These are phyloP conservation scores for Vidua macroura DNA, from an alignment of 2,113 vertebrate species.

Conservation along the genomic window DNA sequence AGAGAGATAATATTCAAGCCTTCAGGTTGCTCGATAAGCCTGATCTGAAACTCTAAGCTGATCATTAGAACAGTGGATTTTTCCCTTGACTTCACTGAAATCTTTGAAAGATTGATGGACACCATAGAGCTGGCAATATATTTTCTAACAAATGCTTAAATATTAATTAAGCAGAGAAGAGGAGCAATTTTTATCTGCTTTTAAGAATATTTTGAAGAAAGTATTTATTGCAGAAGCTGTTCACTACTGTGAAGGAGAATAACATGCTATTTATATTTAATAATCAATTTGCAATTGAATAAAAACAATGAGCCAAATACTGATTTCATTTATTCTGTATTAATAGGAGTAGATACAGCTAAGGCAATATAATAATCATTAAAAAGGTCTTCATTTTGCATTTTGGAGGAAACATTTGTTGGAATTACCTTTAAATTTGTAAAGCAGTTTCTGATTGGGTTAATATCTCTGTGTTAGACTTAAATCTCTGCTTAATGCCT, in stretches of 20 bases:
- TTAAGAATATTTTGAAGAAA: not conserved
- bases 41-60: not conserved
- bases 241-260: not conserved
- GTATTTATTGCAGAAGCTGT: not conserved
- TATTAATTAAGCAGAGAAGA: not conserved
- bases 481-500: conserved; percentile 14
- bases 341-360: not conserved
- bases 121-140: not conserved
- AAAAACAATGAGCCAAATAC: not conserved
- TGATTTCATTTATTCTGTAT: not conserved
- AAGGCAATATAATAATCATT: not conserved
- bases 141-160: not conserved
- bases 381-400: not conserved
- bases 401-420: not conserved
- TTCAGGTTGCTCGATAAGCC: not conserved
- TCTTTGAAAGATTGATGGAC: not conserved
- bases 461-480: not conserved
- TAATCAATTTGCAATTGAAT: not conserved
- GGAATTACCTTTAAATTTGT: not conserved
- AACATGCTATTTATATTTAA: not conserved
- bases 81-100: not conserved
- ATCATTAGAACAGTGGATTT: not conserved
- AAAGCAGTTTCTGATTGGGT: not conserved
- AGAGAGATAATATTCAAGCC: not conserved
- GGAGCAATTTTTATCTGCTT: not conserved